These are phyloP conservation scores for Microtus oregoni DNA, from an alignment of 2,113 vertebrate genomes.

Conservation along the genomic window DNA sequence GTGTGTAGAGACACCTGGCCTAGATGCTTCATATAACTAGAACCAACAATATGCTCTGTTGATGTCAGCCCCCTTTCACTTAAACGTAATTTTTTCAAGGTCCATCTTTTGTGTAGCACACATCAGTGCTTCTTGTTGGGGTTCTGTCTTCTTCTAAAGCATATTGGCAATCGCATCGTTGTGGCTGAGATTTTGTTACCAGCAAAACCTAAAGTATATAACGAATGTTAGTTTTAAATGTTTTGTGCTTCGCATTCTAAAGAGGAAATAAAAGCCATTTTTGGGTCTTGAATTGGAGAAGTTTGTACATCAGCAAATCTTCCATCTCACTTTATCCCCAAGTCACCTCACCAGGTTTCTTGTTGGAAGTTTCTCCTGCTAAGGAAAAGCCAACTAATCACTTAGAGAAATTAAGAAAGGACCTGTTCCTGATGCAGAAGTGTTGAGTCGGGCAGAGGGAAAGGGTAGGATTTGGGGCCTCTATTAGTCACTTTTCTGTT, in stretches of 20 bases:
- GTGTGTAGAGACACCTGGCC: background rate
- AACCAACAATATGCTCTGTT: background rate
- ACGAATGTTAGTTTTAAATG: background rate
- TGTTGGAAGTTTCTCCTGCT: background rate
- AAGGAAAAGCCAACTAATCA: background rate
- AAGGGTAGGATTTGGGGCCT: background rate
- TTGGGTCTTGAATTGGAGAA: conserved; percentile 26
- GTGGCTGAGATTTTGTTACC: background rate
- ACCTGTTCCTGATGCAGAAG: background rate
- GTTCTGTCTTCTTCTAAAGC: background rate
- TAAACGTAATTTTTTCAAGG: background rate
- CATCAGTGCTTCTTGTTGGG: background rate
- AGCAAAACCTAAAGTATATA: background rate
- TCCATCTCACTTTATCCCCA: background rate
- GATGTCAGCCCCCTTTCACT: background rate
- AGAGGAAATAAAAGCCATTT: background rate
- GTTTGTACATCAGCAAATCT: background rate
- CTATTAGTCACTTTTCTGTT: background rate
- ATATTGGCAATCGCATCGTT: background rate
- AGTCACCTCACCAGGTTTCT: background rate
- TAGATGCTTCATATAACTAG: background rate
- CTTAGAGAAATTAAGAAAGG: conserved; percentile 5
- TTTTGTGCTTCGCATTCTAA: background rate
- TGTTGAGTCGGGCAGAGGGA: background rate
- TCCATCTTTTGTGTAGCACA: too few species aligned